phyloP scores from a whole-genome alignment of 2,113 vertebrate genomes.

The Ameiurus melas region DNA sequence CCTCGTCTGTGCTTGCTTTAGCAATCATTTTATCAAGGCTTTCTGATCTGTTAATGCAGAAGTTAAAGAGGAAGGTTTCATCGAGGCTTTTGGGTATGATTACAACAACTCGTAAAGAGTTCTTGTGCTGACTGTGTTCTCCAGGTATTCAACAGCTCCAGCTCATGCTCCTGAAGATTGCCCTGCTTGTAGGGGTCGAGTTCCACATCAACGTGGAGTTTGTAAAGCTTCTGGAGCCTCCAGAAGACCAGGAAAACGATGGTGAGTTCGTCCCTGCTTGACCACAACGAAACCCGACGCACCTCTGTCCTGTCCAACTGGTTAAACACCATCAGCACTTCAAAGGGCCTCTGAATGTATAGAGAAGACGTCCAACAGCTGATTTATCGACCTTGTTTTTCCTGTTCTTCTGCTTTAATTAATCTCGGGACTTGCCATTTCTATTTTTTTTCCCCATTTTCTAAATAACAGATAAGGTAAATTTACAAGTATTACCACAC shows the following conservation, averaged over 20 bases:
- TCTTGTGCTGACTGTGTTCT: slow-evolving; percentile 38
- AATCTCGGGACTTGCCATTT: neutral
- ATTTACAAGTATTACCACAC: neutral
- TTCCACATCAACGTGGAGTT: slow-evolving; percentile 96
- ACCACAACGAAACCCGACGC: neutral
- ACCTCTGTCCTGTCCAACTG: neutral
- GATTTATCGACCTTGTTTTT: neutral
- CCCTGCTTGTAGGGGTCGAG: slow-evolving; percentile 90
- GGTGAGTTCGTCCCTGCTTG: slow-evolving; percentile 65
- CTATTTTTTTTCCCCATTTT: neutral
- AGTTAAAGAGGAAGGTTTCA: neutral
- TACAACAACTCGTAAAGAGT: slow-evolving; percentile 12
- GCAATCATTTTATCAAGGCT: neutral
- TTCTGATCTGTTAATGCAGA: neutral
- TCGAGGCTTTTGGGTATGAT: neutral
- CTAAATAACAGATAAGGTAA: neutral
- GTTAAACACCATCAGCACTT: slow-evolving; percentile 2
- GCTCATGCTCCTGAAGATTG: slow-evolving; percentile 92
- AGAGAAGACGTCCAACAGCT: neutral
- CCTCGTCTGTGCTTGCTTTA: neutral
- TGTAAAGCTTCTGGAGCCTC: slow-evolving; percentile 87
- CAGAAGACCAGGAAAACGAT: slow-evolving; percentile 92
- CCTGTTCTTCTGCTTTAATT: neutral
- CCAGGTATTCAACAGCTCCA: slow-evolving; percentile 96
- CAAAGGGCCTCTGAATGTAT: neutral